Evolutionary conservation across 2,888 invertebrate genomes (phyloP).

Genomic region (Acanthosepion lycidas): DNA sequence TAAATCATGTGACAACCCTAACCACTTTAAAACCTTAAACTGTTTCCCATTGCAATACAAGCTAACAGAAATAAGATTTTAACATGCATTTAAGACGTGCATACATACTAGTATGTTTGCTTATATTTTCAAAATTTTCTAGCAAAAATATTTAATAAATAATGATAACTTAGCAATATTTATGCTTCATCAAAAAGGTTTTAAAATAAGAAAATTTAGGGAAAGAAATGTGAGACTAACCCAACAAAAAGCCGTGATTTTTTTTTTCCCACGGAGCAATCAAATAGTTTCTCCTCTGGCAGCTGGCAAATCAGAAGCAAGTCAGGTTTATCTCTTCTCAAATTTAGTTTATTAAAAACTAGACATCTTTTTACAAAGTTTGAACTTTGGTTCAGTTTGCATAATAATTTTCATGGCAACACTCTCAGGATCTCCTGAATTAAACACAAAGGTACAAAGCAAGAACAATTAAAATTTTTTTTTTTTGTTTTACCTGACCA

Average conservation of each 20-base stretch:
- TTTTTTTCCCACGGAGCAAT: neutral
- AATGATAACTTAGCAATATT: neutral
- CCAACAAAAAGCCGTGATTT: neutral
- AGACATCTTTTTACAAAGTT: neutral
- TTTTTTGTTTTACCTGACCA: neutral
- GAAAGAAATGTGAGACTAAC: no score
- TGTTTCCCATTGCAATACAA: neutral
- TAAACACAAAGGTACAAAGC: neutral
- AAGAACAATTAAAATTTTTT: neutral
- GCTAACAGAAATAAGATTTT: neutral
- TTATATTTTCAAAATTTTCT: neutral
- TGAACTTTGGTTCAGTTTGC: neutral
- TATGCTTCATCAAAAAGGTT: neutral
- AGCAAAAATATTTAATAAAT: neutral
- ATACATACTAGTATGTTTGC: neutral
- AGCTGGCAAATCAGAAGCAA: neutral
- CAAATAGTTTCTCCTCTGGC: neutral
- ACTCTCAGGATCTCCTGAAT: neutral
- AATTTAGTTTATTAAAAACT: constrained; percentile 8
- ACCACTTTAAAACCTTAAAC: neutral
- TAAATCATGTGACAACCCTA: neutral
- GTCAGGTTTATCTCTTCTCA: constrained; percentile 2
- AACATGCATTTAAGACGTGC: neutral
- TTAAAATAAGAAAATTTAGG: neutral
- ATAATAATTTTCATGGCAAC: neutral